phyloP scores from a whole-genome alignment of 1,140 invertebrate genomes.

The Lordiphosa clarofinis region DNA sequence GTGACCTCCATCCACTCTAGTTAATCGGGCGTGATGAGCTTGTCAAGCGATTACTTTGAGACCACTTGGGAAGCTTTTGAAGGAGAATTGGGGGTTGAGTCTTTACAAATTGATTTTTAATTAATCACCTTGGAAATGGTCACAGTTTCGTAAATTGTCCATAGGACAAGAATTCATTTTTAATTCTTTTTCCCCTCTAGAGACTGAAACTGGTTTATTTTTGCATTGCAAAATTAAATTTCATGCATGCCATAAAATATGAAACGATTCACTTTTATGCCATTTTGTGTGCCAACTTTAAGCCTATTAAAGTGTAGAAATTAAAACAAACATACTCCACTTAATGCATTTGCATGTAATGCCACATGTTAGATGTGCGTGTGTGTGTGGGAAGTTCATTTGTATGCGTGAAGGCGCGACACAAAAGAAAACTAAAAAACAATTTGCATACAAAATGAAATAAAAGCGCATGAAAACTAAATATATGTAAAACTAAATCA shows the following conservation, averaged over 20 bases:
- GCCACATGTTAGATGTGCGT: neutral
- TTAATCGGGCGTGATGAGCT: conserved; percentile 54
- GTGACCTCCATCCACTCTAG: neutral
- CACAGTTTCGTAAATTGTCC: too few species aligned
- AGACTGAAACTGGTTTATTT: too few species aligned
- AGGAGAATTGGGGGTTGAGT: neutral
- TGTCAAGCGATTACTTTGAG: conserved; percentile 40
- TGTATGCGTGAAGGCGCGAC: conserved; percentile 19
- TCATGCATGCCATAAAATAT: conserved; percentile 10
- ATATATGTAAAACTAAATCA: conserved; percentile 73
- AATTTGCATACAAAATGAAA: conserved; percentile 60
- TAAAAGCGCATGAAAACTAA: conserved; percentile 45
- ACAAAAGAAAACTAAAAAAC: conserved; percentile 51
- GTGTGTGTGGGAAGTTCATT: conserved; percentile 21
- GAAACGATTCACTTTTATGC: conserved; percentile 18
- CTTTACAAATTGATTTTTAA: conserved; percentile 52
- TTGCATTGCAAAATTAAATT: conserved; percentile 7
- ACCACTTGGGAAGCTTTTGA: conserved; percentile 10
- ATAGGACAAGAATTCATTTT: too few species aligned
- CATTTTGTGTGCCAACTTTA: conserved; percentile 5
- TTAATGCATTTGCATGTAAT: conserved; percentile 7
- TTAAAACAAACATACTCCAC: neutral
- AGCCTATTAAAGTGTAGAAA: conserved; percentile 3
- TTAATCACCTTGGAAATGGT: conserved; percentile 17
- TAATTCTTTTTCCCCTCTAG: too few species aligned